Evolutionary conservation across 2,797 vertebrate species (phyloP).

Genomic region (Macrochelys suwanniensis): DNA sequence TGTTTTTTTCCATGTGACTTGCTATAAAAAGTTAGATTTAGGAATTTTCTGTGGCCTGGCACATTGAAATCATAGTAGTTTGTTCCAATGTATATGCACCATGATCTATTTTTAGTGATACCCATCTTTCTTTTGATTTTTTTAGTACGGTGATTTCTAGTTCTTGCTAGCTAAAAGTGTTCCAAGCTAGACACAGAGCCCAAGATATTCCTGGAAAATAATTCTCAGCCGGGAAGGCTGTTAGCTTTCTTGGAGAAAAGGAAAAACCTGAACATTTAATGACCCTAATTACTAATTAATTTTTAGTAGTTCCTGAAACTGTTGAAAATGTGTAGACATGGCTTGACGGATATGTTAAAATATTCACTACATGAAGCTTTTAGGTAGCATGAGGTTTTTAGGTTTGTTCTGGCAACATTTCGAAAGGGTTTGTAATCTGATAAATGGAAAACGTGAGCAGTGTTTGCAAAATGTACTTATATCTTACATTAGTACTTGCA

Average conservation of each 20-base stretch:
- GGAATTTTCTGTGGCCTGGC: background rate
- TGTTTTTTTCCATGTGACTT: fast-evolving
- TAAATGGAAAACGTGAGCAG: background rate
- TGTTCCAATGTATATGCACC: background rate
- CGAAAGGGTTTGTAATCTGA: slow-evolving; percentile 8
- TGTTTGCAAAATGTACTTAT: fast-evolving
- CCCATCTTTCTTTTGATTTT: background rate
- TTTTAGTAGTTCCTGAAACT: background rate
- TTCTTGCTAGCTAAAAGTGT: background rate
- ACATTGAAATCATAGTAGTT: background rate
- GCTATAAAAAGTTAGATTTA: background rate
- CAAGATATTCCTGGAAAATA: background rate
- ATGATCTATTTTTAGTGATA: background rate
- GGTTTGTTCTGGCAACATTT: slow-evolving; percentile 45
- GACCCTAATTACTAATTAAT: slow-evolving; percentile 5
- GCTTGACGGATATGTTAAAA: slow-evolving; percentile 12
- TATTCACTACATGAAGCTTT: background rate
- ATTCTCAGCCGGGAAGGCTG: background rate
- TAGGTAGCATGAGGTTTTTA: slow-evolving; percentile 10
- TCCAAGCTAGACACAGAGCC: slow-evolving; percentile 12
- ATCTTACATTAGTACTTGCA: fast-evolving
- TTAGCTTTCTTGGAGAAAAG: background rate
- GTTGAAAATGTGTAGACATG: background rate
- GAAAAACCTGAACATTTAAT: background rate
- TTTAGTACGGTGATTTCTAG: background rate